Evolutionary conservation across 1,140 invertebrate species (phyloP).

Genomic region (Wiebesia pumilae): DNA sequence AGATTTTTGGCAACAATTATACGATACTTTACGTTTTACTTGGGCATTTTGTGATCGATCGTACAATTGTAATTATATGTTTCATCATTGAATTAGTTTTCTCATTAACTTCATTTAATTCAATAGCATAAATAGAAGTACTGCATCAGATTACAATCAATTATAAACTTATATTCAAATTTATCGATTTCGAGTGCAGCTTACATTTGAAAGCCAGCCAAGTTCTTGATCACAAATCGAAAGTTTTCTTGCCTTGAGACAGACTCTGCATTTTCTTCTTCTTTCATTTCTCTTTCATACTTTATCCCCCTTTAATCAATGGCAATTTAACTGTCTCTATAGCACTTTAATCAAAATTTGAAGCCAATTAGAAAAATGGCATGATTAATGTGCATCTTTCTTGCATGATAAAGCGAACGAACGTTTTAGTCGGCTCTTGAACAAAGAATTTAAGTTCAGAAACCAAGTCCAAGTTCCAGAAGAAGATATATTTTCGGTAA

Average conservation of each 20-base stretch:
- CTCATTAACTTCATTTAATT: not conserved
- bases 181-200: not conserved
- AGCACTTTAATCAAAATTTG: constrained; percentile 36
- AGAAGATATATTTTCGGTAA: not conserved
- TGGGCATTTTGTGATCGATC: no score
- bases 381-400: constrained; percentile 25
- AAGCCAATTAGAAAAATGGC: constrained; percentile 34
- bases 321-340: constrained; percentile 18
- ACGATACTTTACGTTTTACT: no score
- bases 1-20: no score
- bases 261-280: not conserved
- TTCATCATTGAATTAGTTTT: not conserved
- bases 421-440: constrained; percentile 19
- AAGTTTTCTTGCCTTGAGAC: constrained; percentile 14
- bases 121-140: not conserved
- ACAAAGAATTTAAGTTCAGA: constrained; percentile 1
- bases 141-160: not conserved
- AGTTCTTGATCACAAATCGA: constrained; percentile 21
- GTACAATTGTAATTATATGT: not conserved
- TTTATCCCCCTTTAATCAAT: constrained; percentile 16
- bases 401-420: not conserved
- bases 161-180: not conserved
- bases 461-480: constrained; percentile 4
- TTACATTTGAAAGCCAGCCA: constrained; percentile 11
- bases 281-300: not conserved